Conservation (phyloP, 2,888 invertebrate genomes). For the Phrixothrix hirtus region DNA sequence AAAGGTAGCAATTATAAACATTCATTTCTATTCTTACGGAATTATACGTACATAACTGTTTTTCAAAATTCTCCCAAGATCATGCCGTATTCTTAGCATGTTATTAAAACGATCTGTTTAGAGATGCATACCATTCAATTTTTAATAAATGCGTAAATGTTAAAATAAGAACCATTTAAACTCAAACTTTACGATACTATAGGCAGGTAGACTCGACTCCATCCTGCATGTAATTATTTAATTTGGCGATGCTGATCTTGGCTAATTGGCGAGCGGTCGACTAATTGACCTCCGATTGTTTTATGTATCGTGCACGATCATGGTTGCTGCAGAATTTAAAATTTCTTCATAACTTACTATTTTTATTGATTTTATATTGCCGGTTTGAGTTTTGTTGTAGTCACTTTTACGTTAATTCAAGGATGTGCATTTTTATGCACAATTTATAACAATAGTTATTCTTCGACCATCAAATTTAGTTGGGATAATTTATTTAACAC, state of each 20-base stretch:
- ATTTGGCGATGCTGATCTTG: constrained; percentile 31
- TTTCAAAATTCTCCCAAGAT: constrained; percentile 3
- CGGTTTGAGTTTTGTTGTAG: too few species aligned
- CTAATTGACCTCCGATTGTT: constrained; percentile 30
- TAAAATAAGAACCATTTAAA: constrained; percentile 7
- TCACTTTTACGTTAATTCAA: too few species aligned
- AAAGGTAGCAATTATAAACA: constrained; percentile 18
- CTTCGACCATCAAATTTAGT: too few species aligned
- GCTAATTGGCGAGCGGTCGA: constrained; percentile 28
- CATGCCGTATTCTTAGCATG: constrained; percentile 8
- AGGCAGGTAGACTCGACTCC: constrained; percentile 20
- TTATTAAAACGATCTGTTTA: constrained; percentile 1
- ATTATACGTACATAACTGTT: constrained; percentile 17
- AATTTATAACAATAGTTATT: too few species aligned
- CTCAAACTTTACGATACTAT: constrained; percentile 9
- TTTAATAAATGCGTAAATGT: constrained; percentile 3
- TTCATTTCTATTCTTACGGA: constrained; percentile 16
- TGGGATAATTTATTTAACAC: too few species aligned
- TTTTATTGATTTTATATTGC: too few species aligned
- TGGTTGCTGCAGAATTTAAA: constrained; percentile 6
- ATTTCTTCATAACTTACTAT: too few species aligned
- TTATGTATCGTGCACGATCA: constrained; percentile 30
- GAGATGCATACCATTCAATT: constrained; percentile 1
- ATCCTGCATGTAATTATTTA: constrained; percentile 31
- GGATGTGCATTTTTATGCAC: too few species aligned